Percentiles rank a stretch among this genome's conserved stretches.
Evolutionary conservation across 2,888 invertebrate species (phyloP).

Genomic region (Xylota sylvarum): DNA sequence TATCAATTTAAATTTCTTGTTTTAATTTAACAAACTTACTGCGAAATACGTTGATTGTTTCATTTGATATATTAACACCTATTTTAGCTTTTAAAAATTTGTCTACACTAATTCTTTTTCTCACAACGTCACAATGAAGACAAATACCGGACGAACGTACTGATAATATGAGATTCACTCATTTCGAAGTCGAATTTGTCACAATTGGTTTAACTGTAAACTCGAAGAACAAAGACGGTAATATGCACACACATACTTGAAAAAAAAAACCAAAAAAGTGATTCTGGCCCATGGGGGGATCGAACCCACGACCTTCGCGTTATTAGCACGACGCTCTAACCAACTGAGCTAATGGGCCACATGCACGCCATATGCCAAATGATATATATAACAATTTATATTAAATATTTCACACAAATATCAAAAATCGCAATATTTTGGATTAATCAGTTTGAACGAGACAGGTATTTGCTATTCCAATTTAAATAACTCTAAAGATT

Average conservation of each 20-base stretch:
- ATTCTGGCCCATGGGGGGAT: conserved; percentile 84
- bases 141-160: no score
- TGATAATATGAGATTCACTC: no score
- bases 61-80: background rate
- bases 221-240: background rate
- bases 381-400: background rate
- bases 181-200: background rate
- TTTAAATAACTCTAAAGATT: no score
- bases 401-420: no score
- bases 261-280: conserved; percentile 47
- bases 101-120: no score
- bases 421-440: no score
- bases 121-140: no score
- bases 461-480: no score
- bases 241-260: no score
- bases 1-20: background rate
- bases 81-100: background rate
- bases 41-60: background rate
- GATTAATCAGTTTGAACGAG: no score
- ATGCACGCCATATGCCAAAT: background rate
- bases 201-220: no score
- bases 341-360: conserved; percentile 85
- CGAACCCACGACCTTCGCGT: conserved; percentile 85
- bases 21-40: background rate
- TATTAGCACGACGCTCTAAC: conserved; percentile 86